Evolutionary conservation across 2,797 vertebrate genomes (phyloP), one percentile per base, ranked within the genome.

Genomic region (Otolemur crassicaudatus): DNA sequence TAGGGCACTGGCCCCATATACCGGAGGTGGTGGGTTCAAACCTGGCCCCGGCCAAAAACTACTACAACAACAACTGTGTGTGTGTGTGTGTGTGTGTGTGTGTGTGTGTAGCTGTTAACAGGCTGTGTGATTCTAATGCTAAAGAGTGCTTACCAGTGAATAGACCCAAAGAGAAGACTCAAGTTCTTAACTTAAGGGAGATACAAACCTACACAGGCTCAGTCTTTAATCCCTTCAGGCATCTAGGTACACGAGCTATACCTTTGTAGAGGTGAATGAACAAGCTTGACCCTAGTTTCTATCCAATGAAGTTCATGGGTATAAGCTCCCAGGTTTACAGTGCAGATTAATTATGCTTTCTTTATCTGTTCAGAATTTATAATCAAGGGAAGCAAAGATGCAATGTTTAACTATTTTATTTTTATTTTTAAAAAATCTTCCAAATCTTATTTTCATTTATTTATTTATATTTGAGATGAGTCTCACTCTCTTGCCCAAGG

Each of bases 331-430:
- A 69, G 69, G 87, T 92, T 85, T 67, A 76, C 3, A 67, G 58
- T 3, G 17, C 29, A 73, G 17, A 43, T 37, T 49, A 19, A 73
- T 11, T 37, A 43, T 40, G 46, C 40, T 86, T 77, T 40, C 40
- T 86, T 77, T 40, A 87, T 43, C 56, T 96, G 80, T 93, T 69
- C 49, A 22, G 14, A 94, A 83, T 76, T 83, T 67, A 95, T 46
- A 80, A 29, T 46, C 37, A 77, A 84, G 85, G 75, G 75, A 91
- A 91, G 34, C 81, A 86, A 95, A 92, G 76, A 90, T 8, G 0
- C 19, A 60, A 86, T 27, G 72, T 53, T 91, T 69, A 37, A 63
- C 5, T 89, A 70, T 81, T 73, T 61, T 43, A 43, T 43, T 49
- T 53, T 53, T 53, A 16, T 53, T 53, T 53, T 53, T 16, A 17